Conservation (phyloP, 2,888 invertebrate species). For the Phoenoteleia sp. region DNA sequence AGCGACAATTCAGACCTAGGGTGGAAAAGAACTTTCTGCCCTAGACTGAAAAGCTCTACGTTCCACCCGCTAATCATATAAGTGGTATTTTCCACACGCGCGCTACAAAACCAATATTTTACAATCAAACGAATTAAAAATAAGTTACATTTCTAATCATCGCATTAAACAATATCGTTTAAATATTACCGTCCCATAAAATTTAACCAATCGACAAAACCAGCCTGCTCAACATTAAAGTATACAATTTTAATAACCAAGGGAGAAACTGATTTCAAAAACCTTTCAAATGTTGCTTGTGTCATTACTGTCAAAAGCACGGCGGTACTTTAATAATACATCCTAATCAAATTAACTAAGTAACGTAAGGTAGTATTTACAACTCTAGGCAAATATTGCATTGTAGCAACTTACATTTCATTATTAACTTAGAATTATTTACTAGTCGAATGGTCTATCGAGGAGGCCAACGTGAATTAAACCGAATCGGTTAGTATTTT, state of each 20-base stretch:
- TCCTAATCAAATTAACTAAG: constrained; percentile 51
- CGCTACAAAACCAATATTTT: too few species aligned
- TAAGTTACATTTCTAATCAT: too few species aligned
- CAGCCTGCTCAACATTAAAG: background rate
- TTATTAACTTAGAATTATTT: constrained; percentile 59
- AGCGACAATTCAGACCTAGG: too few species aligned
- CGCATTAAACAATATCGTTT: too few species aligned
- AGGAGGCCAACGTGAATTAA: constrained; percentile 65
- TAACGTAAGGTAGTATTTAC: constrained; percentile 49
- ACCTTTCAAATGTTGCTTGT: background rate
- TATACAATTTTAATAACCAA: background rate
- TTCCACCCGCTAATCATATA: too few species aligned
- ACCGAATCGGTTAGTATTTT: constrained; percentile 68
- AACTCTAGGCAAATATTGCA: constrained; percentile 56
- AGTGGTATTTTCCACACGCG: too few species aligned
- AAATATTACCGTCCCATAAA: too few species aligned
- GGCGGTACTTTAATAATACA: constrained; percentile 22
- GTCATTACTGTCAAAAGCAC: background rate
- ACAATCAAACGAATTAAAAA: too few species aligned
- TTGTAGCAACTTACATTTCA: constrained; percentile 58
- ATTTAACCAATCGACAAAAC: too few species aligned
- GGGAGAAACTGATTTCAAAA: too few species aligned
- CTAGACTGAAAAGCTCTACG: too few species aligned
- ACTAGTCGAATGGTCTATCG: constrained; percentile 61
- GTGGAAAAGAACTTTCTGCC: too few species aligned